These are phyloP conservation scores for Hydropotes inermis DNA, from an alignment of 2,113 vertebrate species.

Conservation along the genomic window DNA sequence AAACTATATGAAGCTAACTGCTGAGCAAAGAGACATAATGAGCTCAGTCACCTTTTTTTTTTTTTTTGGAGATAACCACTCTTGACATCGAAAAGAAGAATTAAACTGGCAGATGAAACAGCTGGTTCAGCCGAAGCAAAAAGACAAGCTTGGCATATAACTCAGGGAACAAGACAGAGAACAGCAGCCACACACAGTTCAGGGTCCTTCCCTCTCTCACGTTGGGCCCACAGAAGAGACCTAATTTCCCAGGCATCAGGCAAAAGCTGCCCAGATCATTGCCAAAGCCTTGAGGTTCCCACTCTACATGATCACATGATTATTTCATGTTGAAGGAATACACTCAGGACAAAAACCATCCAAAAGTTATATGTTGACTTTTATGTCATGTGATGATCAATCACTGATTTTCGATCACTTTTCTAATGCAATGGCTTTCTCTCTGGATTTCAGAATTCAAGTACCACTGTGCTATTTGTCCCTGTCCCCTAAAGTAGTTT, in stretches of 20 bases:
- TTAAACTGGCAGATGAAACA: background rate
- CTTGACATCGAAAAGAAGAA: background rate
- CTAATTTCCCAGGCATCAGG: background rate
- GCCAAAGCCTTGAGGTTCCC: background rate
- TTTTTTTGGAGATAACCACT: background rate
- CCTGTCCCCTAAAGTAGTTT: slow-evolving; percentile 38
- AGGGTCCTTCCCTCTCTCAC: background rate
- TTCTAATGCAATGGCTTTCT: background rate
- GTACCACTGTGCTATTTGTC: background rate
- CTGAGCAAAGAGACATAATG: background rate
- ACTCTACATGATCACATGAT: background rate
- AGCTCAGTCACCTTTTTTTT: background rate
- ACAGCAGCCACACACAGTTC: background rate
- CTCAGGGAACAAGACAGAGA: background rate
- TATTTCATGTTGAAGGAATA: background rate
- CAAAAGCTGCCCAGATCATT: background rate
- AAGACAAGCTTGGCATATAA: background rate
- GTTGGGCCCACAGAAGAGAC: background rate
- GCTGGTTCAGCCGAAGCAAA: background rate
- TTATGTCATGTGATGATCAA: background rate
- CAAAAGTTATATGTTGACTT: background rate
- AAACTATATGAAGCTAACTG: background rate
- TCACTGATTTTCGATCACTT: background rate
- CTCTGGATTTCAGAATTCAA: background rate
- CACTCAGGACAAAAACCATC: background rate